Conservation (phyloP, 2,797 vertebrate genomes). For the Trichosurus vulpecula region DNA sequence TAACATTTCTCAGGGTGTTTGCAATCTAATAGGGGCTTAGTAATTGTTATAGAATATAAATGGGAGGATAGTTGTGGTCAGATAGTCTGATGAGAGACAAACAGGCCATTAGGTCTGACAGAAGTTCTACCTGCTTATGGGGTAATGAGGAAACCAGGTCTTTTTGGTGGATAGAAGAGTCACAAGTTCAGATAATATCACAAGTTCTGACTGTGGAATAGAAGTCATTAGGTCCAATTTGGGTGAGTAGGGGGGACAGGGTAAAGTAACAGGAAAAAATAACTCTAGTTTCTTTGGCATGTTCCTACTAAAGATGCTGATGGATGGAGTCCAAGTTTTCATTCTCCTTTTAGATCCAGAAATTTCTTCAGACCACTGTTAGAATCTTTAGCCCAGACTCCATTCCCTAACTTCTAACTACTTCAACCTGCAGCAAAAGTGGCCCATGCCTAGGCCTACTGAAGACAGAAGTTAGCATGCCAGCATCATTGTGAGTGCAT, state of each 20-base stretch:
- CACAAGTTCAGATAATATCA: neutral
- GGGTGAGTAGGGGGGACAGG: neutral
- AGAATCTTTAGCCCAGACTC: neutral
- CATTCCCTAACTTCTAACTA: neutral
- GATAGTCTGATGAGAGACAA: neutral
- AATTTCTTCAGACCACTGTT: neutral
- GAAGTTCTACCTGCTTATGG: neutral
- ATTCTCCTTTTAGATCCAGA: neutral
- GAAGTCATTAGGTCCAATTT: neutral
- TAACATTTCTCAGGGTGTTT: neutral
- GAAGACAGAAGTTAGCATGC: neutral
- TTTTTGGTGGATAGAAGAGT: neutral
- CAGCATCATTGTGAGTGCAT: neutral
- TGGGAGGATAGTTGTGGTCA: neutral
- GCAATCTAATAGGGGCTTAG: neutral
- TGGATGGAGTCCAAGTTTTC: neutral
- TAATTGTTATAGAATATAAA: neutral
- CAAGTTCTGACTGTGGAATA: neutral
- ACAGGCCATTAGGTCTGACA: slow-evolving; percentile 11
- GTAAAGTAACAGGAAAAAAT: neutral
- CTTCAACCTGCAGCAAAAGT: slow-evolving; percentile 7
- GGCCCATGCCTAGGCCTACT: neutral
- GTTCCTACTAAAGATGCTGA: neutral
- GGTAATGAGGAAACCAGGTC: neutral
- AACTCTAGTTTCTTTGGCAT: neutral